phyloP scores from a whole-genome alignment of 2,888 invertebrate species.

The Lymantria dispar region DNA sequence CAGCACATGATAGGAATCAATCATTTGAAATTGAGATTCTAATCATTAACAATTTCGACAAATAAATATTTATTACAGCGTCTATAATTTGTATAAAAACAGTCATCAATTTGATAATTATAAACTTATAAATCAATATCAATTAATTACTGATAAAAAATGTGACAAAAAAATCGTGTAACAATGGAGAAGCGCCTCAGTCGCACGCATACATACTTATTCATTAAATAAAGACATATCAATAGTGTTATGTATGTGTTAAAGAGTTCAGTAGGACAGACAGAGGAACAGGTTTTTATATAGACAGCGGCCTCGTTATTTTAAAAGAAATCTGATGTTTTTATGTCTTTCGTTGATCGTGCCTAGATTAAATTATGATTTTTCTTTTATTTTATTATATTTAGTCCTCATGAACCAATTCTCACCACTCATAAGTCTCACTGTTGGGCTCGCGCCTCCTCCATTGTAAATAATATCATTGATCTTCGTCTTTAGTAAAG shows the following conservation, averaged over 20 bases:
- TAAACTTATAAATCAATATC: not conserved
- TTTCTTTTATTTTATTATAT: no score
- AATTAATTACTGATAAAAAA: not conserved
- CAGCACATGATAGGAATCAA: no score
- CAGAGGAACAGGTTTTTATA: constrained; percentile 49
- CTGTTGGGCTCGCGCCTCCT: no score
- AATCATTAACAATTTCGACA: not conserved
- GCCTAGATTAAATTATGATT: no score
- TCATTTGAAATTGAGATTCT: no score
- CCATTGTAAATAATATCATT: no score
- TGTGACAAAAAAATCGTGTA: constrained; percentile 13
- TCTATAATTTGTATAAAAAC: not conserved
- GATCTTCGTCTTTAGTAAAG: no score
- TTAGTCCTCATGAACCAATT: no score
- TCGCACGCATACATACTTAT: constrained; percentile 35
- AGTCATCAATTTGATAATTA: not conserved
- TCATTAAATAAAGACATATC: constrained; percentile 42
- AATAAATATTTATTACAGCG: not conserved
- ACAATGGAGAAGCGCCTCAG: constrained; percentile 34
- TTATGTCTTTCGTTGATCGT: not conserved
- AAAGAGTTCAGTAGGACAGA: constrained; percentile 57
- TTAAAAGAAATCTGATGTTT: constrained; percentile 1
- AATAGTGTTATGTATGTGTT: constrained; percentile 16
- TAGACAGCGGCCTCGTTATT: constrained; percentile 39
- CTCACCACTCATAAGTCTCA: no score